Base-by-base conservation (phyloP, 2,888 invertebrate species). In the Platycheirus rosarum region DNA sequence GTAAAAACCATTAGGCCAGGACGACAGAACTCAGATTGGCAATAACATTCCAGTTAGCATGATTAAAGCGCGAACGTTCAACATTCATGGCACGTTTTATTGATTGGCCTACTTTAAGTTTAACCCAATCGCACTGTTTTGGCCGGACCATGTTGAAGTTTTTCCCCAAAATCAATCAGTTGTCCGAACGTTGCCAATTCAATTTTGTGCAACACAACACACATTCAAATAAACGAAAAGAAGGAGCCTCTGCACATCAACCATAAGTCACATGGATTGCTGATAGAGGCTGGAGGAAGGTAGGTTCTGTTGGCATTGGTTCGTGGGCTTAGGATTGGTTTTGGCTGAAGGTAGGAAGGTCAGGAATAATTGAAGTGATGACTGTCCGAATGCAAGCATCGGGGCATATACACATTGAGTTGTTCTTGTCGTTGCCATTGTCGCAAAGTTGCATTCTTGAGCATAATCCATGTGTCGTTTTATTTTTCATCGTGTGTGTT, bases 51-150 rank as follows among this genome's bases (percentile, higher is more conserved):
- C 55, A 71, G 62, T 53, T 51, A 65, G 65, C 69, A 55, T 48
- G 23, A 48, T n/a, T n/a, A 48, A 18, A 55, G 44, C 35, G 37
- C 60, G 20, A 20, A 51, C 40, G 75, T 77, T 77, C 77, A 71
- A 68, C 53, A 82, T 77, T 76, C 82, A 77, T 77, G 82, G 71
- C 82, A 82, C 82, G 82, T 82, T 62, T 66, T 82, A 82, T 82
- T 82, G 82, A 82, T 82, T 82, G 82, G 82, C 82, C 82, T 82
- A 82, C 71, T 82, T 82, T 82, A 82, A 82, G 65, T 82, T 82
- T 71, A 71, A 77, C 82, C 82, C 82, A 82, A 77, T 82, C 66
- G 71, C 82, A 82, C 82, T 71, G 66, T 66, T 82, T 70, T n/a
- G 66, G 77, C n/a, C n/a, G n/a, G n/a, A n/a, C 60, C 68, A 71